Base-by-base conservation (phyloP, 2,797 vertebrate species). In the Sarcophilus harrisii region DNA sequence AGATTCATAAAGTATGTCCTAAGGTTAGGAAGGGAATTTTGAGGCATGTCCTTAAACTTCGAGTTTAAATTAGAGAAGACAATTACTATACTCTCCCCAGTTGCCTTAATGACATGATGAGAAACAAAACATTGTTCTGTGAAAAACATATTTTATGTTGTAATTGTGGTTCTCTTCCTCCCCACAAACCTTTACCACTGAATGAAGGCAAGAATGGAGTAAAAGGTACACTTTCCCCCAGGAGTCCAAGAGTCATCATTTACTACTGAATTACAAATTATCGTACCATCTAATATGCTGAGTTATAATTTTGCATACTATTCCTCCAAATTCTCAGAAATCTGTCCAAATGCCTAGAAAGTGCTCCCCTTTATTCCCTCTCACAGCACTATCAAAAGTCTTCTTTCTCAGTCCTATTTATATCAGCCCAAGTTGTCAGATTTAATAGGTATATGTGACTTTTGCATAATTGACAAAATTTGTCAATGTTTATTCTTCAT, bases 251-350 rank as follows among this genome's bases (percentile, higher is more conserved):
- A 94, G 91, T 90, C 45, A 94, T 94, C 16, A 38, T 38, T 9
- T 81, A 38, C n/a, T 93, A 27, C 92, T 87, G 30, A 94, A 28
- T 28, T 93, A 89, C 90, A 54, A 66, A 92, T 32, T 94, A 55
- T n/a, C 32, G 18, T 59, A 94, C 12, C 21, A 16, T 96, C 32
- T 27, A 90, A 58, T 11, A 94, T 32, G 18, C 18, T 45, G 93
- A 94, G 90, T 66, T 59, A 95, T 49, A 60, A 28, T 57, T n/a
- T 87, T 91, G 89, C 58, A 2, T 9, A 94, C 60, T 27, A 54
- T 81, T 91, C 91, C 66, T 92, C 55, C 90, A 93, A 96, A 96
- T 94, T 89, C 54, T 94, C 91, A 57, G 49, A 59, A 87, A 57
- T 30, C 45, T 81, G 32, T 94, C 24, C 94, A 93, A 95, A 94